These are phyloP conservation scores for Micrasema longulum DNA, from an alignment of 1,140 invertebrate species.

Conservation along the genomic window DNA sequence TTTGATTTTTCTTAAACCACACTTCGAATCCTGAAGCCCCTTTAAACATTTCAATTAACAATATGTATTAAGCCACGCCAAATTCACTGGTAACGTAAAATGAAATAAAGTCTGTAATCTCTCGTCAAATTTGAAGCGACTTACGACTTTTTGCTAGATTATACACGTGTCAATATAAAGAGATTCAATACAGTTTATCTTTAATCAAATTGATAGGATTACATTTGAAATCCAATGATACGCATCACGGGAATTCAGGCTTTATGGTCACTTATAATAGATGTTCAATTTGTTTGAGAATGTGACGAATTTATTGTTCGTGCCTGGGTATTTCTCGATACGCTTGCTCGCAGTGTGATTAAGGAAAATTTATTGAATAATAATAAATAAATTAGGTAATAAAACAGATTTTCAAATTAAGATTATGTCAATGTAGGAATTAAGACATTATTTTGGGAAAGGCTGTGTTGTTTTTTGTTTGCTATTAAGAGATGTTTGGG, in stretches of 20 bases:
- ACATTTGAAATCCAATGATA: slow-evolving; percentile 27
- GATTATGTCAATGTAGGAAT: too few relatives aligned
- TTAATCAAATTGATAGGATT: slow-evolving; percentile 53
- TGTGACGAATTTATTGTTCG: slow-evolving; percentile 15
- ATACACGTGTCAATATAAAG: slow-evolving; percentile 9
- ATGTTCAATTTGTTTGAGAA: neutral
- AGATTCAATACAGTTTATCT: slow-evolving; percentile 47
- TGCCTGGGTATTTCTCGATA: slow-evolving; percentile 14
- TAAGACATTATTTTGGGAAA: too few relatives aligned
- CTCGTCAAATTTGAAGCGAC: neutral
- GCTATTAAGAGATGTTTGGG: too few relatives aligned
- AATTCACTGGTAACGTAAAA: too few relatives aligned
- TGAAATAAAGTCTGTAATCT: neutral
- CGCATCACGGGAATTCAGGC: neutral
- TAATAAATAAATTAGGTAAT: too few relatives aligned
- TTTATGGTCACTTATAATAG: neutral
- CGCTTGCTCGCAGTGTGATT: slow-evolving; percentile 16
- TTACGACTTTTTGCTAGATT: slow-evolving; percentile 2
- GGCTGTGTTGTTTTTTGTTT: too few relatives aligned
- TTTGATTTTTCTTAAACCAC: too few relatives aligned
- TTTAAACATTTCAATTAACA: too few relatives aligned
- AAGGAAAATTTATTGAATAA: slow-evolving; percentile 17
- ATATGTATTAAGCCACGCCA: too few relatives aligned
- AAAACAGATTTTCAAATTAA: too few relatives aligned
- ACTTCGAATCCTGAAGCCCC: too few relatives aligned